Conservation (phyloP, 1,140 invertebrate genomes). For the Pseudomyrmex flavicornis region DNA sequence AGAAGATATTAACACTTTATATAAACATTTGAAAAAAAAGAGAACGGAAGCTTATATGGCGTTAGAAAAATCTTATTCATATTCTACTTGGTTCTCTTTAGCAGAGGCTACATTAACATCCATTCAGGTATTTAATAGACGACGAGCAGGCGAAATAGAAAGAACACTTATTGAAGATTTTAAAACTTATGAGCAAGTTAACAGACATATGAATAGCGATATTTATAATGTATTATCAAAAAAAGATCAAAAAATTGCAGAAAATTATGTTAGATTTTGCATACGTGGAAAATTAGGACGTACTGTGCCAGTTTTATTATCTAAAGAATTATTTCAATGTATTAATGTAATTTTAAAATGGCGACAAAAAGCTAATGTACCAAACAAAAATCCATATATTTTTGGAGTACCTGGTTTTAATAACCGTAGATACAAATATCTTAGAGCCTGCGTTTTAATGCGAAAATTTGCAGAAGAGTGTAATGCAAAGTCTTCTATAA, state of each 20-base stretch:
- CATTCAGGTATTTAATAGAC: background rate
- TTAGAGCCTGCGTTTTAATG: background rate
- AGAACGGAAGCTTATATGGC: background rate
- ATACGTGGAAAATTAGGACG: background rate
- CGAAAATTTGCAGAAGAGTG: conserved; percentile 5
- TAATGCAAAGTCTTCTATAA: background rate
- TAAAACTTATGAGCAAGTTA: too few relatives aligned
- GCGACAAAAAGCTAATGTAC: background rate
- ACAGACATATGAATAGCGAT: too few relatives aligned
- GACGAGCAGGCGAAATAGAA: conserved; percentile 1
- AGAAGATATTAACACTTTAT: background rate
- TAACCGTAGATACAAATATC: background rate
- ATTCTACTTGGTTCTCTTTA: background rate
- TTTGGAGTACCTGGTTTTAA: conserved; percentile 15
- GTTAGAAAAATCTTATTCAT: background rate
- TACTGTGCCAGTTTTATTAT: conserved; percentile 7
- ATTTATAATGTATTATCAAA: too few relatives aligned
- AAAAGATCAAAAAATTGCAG: too few relatives aligned
- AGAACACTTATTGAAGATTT: conserved; percentile 8
- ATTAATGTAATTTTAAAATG: background rate
- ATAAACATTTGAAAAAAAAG: background rate
- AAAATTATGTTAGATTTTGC: conserved; percentile 1
- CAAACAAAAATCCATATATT: conserved; percentile 3
- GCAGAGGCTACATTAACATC: background rate
- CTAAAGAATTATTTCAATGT: background rate